Conservation (phyloP, 92 coral and sea anemone species). For the Porites evermanni region DNA sequence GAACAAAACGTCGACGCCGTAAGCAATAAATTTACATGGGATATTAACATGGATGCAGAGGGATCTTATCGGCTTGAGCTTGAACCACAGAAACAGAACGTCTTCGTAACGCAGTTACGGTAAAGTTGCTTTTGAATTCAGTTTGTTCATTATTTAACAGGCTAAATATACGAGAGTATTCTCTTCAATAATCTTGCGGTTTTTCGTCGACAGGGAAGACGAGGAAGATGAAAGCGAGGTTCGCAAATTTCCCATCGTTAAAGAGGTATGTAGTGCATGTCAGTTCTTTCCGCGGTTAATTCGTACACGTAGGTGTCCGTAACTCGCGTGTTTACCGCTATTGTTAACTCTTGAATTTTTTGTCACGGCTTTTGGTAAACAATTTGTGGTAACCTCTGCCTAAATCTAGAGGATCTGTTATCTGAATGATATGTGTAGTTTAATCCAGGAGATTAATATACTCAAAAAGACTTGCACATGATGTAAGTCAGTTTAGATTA, state of each 20-base stretch:
- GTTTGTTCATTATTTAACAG: constrained; percentile 21
- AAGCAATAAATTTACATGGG: not conserved
- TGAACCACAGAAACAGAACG: constrained; percentile 85
- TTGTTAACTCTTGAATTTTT: too few species aligned
- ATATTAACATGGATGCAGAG: constrained; percentile 28
- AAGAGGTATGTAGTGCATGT: constrained; percentile 74
- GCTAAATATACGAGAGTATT: not conserved
- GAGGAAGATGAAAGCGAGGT: constrained; percentile 82
- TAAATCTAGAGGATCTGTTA: not conserved
- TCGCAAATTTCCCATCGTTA: constrained; percentile 86
- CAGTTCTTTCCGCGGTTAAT: not conserved
- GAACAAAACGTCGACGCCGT: not conserved
- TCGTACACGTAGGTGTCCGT: not conserved
- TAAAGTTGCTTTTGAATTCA: constrained; percentile 16
- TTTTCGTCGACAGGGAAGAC: constrained; percentile 71
- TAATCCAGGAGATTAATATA: too few species aligned
- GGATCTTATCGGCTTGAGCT: constrained; percentile 77
- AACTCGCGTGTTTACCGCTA: not conserved
- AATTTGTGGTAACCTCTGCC: not conserved
- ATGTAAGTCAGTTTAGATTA: too few species aligned
- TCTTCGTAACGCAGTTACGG: constrained; percentile 96
- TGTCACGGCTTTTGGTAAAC: too few species aligned
- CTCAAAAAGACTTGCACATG: too few species aligned
- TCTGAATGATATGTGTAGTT: too few species aligned
- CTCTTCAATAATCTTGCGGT: not conserved